Evolutionary conservation across 2,113 vertebrate species (phyloP).

Genomic region (Chitala chitala): DNA sequence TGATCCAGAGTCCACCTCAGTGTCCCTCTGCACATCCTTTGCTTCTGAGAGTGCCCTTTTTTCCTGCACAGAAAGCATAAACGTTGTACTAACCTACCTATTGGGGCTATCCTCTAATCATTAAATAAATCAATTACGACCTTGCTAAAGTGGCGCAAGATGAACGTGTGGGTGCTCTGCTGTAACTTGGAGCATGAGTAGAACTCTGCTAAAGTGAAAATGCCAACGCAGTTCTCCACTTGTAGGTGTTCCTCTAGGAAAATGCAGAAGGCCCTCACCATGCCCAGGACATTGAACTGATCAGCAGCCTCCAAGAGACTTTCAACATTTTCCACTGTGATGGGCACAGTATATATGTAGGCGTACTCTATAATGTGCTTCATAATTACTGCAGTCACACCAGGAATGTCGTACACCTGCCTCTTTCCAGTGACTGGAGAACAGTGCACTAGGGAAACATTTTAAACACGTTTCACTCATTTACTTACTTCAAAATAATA

Average conservation of each 20-base stretch:
- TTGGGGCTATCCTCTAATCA: too few species aligned
- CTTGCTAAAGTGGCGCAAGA: constrained; percentile 66
- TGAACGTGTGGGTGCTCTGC: constrained; percentile 57
- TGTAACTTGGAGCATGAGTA: constrained; percentile 58
- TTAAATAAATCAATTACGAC: too few species aligned
- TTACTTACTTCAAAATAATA: too few species aligned
- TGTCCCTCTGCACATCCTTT: too few species aligned
- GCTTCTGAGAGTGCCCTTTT: too few species aligned
- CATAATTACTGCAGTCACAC: constrained; percentile 64
- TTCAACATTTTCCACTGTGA: constrained; percentile 59
- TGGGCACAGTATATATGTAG: constrained; percentile 55
- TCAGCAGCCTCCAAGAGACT: constrained; percentile 59
- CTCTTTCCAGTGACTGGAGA: constrained; percentile 63
- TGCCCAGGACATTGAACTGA: constrained; percentile 63
- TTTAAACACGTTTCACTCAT: too few species aligned
- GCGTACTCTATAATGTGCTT: constrained; percentile 65
- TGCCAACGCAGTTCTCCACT: constrained; percentile 64
- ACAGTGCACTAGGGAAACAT: constrained; percentile 59
- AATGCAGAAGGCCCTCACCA: constrained; percentile 56
- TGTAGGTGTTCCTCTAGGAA: constrained; percentile 64
- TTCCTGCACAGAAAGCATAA: too few species aligned
- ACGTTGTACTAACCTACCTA: too few species aligned
- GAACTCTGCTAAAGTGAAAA: constrained; percentile 57
- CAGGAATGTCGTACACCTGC: constrained; percentile 59
- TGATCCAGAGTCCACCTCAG: too few species aligned